phyloP scores from a whole-genome alignment of 2,113 vertebrate genomes.

The Amblyornis subalaris region DNA sequence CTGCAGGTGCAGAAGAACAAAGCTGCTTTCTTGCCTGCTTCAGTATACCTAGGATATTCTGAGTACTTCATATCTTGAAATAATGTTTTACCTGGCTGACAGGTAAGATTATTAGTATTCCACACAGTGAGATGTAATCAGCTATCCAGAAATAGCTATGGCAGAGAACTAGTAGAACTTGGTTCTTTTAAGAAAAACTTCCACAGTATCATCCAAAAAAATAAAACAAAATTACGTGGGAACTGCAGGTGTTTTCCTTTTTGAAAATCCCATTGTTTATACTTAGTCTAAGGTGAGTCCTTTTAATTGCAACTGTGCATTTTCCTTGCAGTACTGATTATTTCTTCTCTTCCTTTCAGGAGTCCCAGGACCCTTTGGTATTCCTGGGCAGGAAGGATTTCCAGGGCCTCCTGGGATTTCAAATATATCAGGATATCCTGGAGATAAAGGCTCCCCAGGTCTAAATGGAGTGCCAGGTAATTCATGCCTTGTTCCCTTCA shows the following conservation, averaged over 20 bases:
- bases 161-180: background rate
- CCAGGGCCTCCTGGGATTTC: slow-evolving; percentile 73
- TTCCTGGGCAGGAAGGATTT: slow-evolving; percentile 75
- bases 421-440: slow-evolving; percentile 76
- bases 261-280: background rate
- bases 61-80: background rate
- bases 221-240: background rate
- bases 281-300: background rate
- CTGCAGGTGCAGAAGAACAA: background rate
- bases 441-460: slow-evolving; percentile 80
- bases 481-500: background rate
- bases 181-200: background rate
- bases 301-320: background rate
- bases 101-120: background rate
- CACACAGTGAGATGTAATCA: background rate
- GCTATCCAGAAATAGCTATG: background rate
- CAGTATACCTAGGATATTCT: background rate
- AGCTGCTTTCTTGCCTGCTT: background rate
- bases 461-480: slow-evolving; percentile 82
- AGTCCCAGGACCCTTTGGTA: slow-evolving; percentile 76
- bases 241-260: background rate
- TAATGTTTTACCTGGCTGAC: background rate
- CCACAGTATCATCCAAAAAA: background rate
- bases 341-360: slow-evolving; percentile 68
- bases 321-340: background rate